Evolutionary conservation across 1,140 invertebrate genomes (phyloP).

Genomic region (Lepidurus apus): DNA sequence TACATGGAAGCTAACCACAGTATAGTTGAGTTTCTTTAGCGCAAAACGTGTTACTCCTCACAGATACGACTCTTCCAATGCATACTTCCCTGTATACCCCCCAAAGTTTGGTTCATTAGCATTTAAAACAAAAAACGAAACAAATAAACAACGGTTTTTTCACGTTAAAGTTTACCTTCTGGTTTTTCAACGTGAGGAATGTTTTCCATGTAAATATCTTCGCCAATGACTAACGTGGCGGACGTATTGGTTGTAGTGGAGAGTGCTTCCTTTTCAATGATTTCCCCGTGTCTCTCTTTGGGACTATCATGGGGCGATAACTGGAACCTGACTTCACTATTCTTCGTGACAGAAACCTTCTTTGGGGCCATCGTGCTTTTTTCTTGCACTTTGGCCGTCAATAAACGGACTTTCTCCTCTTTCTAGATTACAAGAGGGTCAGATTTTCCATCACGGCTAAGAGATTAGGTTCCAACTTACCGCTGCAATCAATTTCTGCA

Average conservation of each 20-base stretch:
- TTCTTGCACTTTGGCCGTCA: conserved; percentile 72
- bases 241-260: neutral
- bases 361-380: conserved; percentile 51
- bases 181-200: neutral
- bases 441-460: conserved; percentile 4
- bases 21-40: neutral
- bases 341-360: neutral
- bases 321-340: conserved; percentile 17
- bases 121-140: neutral
- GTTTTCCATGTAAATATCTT: conserved; percentile 15
- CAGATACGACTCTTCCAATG: conserved; percentile 10
- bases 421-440: conserved; percentile 55
- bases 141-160: neutral
- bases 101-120: neutral
- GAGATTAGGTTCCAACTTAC: conserved; percentile 50
- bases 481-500: conserved; percentile 87
- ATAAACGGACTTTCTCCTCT: conserved; percentile 75
- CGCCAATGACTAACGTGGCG: neutral
- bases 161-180: neutral
- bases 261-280: conserved; percentile 18
- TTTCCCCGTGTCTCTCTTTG: neutral
- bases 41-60: neutral
- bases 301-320: neutral
- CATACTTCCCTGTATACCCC: neutral
- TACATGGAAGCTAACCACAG: neutral